A percentile compares a stretch with the other conserved stretches of the same genome.
Evolutionary conservation across 2,888 invertebrate species (phyloP).

Genomic region (Cyrtodaria siliqua): DNA sequence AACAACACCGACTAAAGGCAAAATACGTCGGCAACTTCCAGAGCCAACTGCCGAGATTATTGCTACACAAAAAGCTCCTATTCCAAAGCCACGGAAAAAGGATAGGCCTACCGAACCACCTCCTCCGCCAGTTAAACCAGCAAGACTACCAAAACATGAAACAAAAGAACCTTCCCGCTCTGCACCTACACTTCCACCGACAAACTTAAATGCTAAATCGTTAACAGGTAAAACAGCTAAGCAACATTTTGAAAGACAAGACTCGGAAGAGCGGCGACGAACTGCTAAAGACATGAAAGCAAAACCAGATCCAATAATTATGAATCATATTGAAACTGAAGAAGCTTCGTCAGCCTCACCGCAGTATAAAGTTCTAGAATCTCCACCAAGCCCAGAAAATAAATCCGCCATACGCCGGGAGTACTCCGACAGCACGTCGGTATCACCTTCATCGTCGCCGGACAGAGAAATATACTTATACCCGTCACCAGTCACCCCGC

Average conservation of each 20-base stretch:
- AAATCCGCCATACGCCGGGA: constrained; percentile 78
- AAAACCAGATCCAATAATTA: constrained; percentile 76
- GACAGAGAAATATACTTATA: constrained; percentile 80
- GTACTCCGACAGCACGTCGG: constrained; percentile 80
- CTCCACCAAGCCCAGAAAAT: constrained; percentile 82
- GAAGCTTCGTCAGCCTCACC: constrained; percentile 79
- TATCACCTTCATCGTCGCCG: constrained; percentile 80
- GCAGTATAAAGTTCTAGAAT: constrained; percentile 82
- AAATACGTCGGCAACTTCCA: constrained; percentile 77
- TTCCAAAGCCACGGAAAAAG: constrained; percentile 63
- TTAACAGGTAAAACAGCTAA: constrained; percentile 22
- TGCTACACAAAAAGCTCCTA: constrained; percentile 62
- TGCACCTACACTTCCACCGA: constrained; percentile 36
- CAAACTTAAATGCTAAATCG: constrained; percentile 16
- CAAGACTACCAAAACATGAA: constrained; percentile 33
- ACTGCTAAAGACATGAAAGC: constrained; percentile 80
- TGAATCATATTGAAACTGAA: constrained; percentile 77
- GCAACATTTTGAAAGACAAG: constrained; percentile 68
- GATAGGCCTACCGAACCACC: constrained; percentile 55
- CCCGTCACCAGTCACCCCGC: constrained; percentile 83
- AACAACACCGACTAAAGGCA: constrained; percentile 36
- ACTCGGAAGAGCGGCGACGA: constrained; percentile 72
- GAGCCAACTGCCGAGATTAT: constrained; percentile 76
- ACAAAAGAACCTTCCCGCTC: constrained; percentile 51
- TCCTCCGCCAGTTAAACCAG: constrained; percentile 42